These are phyloP conservation scores for Callaeas wilsoni DNA, from an alignment of 2,113 vertebrate species.

Conservation along the genomic window DNA sequence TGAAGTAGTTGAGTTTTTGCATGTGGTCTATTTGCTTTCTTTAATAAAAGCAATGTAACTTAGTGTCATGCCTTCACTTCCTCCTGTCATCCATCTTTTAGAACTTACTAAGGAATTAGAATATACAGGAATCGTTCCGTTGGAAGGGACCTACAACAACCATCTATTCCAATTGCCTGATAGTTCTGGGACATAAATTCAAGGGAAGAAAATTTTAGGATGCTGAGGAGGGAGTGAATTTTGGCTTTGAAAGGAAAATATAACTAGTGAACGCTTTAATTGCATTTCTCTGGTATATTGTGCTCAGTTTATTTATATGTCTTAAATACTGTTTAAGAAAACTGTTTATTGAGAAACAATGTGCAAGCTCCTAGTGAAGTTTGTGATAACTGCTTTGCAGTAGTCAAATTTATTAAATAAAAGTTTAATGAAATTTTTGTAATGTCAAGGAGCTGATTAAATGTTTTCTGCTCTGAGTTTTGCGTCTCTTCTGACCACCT, in stretches of 20 bases:
- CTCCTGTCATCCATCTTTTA: not conserved
- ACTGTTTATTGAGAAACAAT: not conserved
- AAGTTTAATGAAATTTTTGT: not conserved
- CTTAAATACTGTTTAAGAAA: not conserved
- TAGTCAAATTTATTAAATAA: not conserved
- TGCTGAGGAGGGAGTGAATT: not conserved
- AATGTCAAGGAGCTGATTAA: not conserved
- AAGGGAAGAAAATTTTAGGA: not conserved
- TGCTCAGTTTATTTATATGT: not conserved
- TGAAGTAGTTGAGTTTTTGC: not conserved
- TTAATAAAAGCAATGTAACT: not conserved
- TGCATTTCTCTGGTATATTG: not conserved
- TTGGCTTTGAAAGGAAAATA: not conserved
- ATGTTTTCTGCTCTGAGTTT: not conserved
- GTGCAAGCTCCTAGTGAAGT: not conserved
- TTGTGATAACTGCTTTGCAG: not conserved
- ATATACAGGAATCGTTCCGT: not conserved
- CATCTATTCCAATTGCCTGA: not conserved
- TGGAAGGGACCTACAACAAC: not conserved
- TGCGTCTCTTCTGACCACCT: not conserved
- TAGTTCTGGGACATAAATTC: not conserved
- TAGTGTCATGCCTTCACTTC: not conserved
- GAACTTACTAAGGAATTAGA: not conserved
- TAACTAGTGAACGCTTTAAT: not conserved
- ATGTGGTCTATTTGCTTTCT: not conserved